phyloP scores from a whole-genome alignment of 2,888 invertebrate species.

The Eupithecia insigniata region DNA sequence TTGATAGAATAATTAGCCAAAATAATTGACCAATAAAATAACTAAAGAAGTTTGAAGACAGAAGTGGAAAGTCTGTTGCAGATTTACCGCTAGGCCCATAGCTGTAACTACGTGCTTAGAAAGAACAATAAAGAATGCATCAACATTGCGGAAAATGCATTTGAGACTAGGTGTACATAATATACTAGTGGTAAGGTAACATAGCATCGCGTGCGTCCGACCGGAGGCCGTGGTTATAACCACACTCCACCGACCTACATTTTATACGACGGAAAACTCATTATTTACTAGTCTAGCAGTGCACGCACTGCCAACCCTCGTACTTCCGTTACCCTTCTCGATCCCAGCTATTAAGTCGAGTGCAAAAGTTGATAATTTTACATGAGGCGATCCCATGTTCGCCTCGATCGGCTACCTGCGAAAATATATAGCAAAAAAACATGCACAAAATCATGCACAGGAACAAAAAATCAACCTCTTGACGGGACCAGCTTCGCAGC shows the following conservation, averaged over 20 bases:
- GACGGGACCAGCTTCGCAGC: slow-evolving; percentile 70
- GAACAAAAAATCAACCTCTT: slow-evolving; percentile 77
- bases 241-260: slow-evolving; percentile 82
- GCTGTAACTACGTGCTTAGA: slow-evolving; percentile 47
- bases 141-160: slow-evolving; percentile 58
- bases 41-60: neutral
- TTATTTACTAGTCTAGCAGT: slow-evolving; percentile 70
- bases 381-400: slow-evolving; percentile 53
- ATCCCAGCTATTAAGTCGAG: slow-evolving; percentile 44
- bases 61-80: slow-evolving; percentile 28
- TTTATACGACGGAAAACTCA: slow-evolving; percentile 76
- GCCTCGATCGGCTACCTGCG: slow-evolving; percentile 73
- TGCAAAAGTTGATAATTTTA: slow-evolving; percentile 29
- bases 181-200: slow-evolving; percentile 48
- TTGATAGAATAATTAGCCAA: neutral
- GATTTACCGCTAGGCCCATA: slow-evolving; percentile 48
- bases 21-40: neutral
- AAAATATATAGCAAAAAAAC: slow-evolving; percentile 75
- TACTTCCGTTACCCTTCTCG: slow-evolving; percentile 53
- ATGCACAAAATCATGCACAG: slow-evolving; percentile 68
- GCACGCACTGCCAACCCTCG: slow-evolving; percentile 69
- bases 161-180: slow-evolving; percentile 46
- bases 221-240: slow-evolving; percentile 62
- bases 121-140: slow-evolving; percentile 61
- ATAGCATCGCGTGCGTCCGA: slow-evolving; percentile 75